These are phyloP conservation scores for Cichlasoma orientale DNA, from an alignment of 2,797 vertebrate species.

Conservation along the genomic window DNA sequence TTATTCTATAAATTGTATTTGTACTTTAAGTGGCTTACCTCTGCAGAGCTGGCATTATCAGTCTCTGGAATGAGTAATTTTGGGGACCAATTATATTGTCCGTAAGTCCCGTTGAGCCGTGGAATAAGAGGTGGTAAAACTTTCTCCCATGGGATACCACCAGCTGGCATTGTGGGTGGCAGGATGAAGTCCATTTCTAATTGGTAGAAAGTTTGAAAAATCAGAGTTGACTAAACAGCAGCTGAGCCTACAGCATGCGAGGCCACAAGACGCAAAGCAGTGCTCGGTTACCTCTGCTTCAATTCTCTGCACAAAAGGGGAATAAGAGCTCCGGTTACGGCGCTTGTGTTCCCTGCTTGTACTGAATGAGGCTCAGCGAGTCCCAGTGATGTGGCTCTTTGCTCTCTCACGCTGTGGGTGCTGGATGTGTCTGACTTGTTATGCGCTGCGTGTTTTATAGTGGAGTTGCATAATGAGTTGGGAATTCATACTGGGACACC, in stretches of 20 bases:
- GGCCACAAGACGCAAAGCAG: background rate
- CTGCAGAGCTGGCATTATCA: constrained; percentile 68
- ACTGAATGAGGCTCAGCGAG: background rate
- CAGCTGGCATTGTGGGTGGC: constrained; percentile 60
- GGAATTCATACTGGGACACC: constrained; percentile 65
- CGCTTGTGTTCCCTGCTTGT: background rate
- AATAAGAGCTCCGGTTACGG: constrained; percentile 12
- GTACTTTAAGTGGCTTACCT: constrained; percentile 60
- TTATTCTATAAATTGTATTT: background rate
- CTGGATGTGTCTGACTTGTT: constrained; percentile 15
- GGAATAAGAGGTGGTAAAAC: constrained; percentile 79
- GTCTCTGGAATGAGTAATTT: constrained; percentile 72
- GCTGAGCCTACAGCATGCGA: background rate
- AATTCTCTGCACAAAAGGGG: constrained; percentile 8
- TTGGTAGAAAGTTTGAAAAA: background rate
- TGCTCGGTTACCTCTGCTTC: constrained; percentile 39
- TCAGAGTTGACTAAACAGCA: background rate
- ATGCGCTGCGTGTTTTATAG: constrained; percentile 52
- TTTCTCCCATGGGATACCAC: constrained; percentile 79
- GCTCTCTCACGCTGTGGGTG: constrained; percentile 16
- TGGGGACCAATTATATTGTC: constrained; percentile 69
- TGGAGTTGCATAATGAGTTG: constrained; percentile 68
- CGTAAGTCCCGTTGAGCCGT: constrained; percentile 68
- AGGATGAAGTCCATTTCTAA: constrained; percentile 80
- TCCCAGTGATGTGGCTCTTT: constrained; percentile 8